Conservation (phyloP, 92 coral and sea anemone genomes). For the Porites evermanni region DNA sequence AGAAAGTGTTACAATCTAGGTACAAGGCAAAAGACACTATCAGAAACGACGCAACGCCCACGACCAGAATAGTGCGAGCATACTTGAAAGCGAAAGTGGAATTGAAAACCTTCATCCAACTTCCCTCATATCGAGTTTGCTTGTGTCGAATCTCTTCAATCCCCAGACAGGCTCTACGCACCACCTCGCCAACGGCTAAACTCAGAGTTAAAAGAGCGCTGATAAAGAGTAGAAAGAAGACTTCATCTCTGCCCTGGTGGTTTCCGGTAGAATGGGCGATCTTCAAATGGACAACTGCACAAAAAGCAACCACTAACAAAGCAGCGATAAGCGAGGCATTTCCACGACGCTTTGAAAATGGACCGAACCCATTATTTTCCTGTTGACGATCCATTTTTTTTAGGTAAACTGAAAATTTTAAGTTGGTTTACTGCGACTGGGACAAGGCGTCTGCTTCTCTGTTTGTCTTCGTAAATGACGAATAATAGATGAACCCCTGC, state of each 20-base stretch:
- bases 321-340: constrained; percentile 37
- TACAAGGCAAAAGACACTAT: constrained; percentile 13
- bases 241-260: not conserved
- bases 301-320: not conserved
- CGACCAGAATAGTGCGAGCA: constrained; percentile 25
- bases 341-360: constrained; percentile 66
- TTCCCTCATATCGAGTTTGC: constrained; percentile 75
- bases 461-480: no score
- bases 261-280: constrained; percentile 16
- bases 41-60: constrained; percentile 23
- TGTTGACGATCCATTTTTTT: constrained; percentile 28
- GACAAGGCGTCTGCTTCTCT: no score
- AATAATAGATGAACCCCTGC: no score
- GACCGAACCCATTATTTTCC: constrained; percentile 79
- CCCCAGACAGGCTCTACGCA: constrained; percentile 73
- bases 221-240: constrained; percentile 40
- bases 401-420: not conserved
- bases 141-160: constrained; percentile 79
- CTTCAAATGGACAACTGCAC: not conserved
- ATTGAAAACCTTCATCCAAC: constrained; percentile 50
- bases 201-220: constrained; percentile 68
- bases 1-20: not conserved
- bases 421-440: not conserved
- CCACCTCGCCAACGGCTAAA: constrained; percentile 73
- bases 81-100: constrained; percentile 65